These are phyloP conservation scores for Drosophila baimaii DNA, from an alignment of 1,140 invertebrate species.

Conservation along the genomic window DNA sequence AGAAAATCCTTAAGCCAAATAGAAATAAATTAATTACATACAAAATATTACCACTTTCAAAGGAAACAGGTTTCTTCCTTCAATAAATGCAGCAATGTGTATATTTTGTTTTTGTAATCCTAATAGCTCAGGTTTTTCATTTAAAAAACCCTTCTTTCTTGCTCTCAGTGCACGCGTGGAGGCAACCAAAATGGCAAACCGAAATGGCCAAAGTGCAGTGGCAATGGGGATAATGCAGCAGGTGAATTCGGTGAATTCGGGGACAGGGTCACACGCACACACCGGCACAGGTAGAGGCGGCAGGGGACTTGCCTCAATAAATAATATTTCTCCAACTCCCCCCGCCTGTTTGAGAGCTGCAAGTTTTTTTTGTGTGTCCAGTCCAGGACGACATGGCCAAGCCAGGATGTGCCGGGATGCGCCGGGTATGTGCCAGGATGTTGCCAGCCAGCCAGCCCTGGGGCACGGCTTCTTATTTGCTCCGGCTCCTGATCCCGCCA, in stretches of 20 bases:
- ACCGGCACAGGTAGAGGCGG: constrained; percentile 35
- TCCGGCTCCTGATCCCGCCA: constrained; percentile 22
- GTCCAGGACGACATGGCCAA: constrained; percentile 39
- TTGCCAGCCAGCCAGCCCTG: constrained; percentile 34
- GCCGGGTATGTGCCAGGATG: constrained; percentile 25
- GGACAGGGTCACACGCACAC: constrained; percentile 13
- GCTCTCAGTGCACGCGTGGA: constrained; percentile 2
- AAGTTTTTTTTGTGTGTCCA: constrained; percentile 52
- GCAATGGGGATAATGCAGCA: constrained; percentile 51
- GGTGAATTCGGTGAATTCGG: constrained; percentile 11
- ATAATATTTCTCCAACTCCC: constrained; percentile 62
- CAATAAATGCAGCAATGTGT: no score
- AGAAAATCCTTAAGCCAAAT: no score
- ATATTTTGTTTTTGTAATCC: background rate
- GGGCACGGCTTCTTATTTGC: constrained; percentile 20
- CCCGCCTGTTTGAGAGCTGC: constrained; percentile 22
- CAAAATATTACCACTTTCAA: no score
- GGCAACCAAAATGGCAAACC: constrained; percentile 44
- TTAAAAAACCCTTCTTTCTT: background rate
- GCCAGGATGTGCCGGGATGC: constrained; percentile 27
- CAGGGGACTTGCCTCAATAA: constrained; percentile 49
- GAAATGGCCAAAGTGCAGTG: constrained; percentile 60
- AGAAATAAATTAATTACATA: no score
- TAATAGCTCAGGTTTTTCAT: background rate
- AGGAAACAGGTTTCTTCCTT: no score